A percentile compares a stretch with the other conserved stretches of the same genome.
Conservation (phyloP, 2,797 vertebrate genomes). For the Sebastes minor region DNA sequence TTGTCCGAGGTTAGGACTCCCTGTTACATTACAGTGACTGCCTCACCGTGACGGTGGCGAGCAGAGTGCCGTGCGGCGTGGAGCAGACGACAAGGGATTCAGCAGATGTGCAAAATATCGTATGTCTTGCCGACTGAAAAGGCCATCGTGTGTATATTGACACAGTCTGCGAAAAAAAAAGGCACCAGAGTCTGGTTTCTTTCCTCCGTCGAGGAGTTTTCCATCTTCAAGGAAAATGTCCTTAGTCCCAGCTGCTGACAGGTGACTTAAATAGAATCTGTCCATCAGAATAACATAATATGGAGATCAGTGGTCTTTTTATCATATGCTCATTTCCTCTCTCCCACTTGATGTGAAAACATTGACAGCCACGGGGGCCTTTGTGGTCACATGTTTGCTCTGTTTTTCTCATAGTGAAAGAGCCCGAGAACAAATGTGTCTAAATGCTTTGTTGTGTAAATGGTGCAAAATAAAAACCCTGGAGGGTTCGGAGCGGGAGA, state of each 20-base stretch:
- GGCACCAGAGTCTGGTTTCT: conserved; percentile 62
- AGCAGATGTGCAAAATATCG: conserved; percentile 82
- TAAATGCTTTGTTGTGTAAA: conserved; percentile 3
- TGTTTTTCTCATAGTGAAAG: conserved; percentile 17
- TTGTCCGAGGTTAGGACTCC: conserved; percentile 15
- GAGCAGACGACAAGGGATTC: conserved; percentile 72
- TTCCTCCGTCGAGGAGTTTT: conserved; percentile 66
- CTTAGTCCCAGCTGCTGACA: conserved; percentile 69
- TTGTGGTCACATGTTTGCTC: conserved; percentile 1
- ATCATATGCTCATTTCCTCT: conserved; percentile 50
- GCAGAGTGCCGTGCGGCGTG: conserved; percentile 16
- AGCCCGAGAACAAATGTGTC: background rate
- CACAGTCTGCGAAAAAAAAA: conserved; percentile 68
- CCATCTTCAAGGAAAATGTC: conserved; percentile 66
- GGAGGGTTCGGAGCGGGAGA: conserved; percentile 22
- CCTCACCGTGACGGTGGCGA: conserved; percentile 4
- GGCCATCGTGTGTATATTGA: conserved; percentile 73
- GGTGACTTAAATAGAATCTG: conserved; percentile 70
- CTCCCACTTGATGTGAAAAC: conserved; percentile 37
- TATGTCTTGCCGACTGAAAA: conserved; percentile 76
- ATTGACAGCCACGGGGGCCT: conserved; percentile 14
- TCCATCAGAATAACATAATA: conserved; percentile 62
- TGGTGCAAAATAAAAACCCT: conserved; percentile 28
- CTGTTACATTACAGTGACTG: conserved; percentile 35
- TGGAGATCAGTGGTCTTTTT: conserved; percentile 40